Evolutionary conservation across 2,113 vertebrate genomes (phyloP).

Genomic region (Camarhynchus parvulus): DNA sequence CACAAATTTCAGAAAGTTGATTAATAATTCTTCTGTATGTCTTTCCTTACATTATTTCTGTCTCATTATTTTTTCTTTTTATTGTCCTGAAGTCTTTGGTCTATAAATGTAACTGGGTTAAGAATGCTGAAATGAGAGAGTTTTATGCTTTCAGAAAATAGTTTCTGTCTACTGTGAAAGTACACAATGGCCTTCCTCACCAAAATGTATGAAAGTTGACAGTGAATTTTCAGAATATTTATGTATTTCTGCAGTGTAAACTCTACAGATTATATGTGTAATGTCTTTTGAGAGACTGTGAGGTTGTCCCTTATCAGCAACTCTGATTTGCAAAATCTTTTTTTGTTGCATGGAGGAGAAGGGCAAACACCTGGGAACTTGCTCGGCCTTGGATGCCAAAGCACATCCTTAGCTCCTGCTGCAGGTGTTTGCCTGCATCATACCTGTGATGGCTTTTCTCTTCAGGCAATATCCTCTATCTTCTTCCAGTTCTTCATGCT

Average conservation of each 20-base stretch:
- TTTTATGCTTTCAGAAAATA: not conserved
- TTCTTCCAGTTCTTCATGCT: not conserved
- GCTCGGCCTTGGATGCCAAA: not conserved
- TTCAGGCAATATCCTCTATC: not conserved
- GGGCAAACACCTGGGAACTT: not conserved
- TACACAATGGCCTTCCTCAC: not conserved
- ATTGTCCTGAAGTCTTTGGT: not conserved
- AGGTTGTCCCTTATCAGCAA: not conserved
- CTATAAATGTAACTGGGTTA: not conserved
- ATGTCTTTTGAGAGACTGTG: not conserved
- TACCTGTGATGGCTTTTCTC: not conserved
- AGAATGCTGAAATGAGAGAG: not conserved
- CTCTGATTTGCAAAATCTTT: not conserved
- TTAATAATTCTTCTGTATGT: not conserved
- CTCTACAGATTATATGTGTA: not conserved
- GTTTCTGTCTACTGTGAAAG: not conserved
- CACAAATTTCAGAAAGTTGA: not conserved
- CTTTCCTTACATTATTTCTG: not conserved
- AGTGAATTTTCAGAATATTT: not conserved
- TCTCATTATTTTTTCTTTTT: not conserved
- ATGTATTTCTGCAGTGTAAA: not conserved
- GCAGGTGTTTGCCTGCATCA: not conserved
- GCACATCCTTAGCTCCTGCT: not conserved
- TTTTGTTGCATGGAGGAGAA: not conserved
- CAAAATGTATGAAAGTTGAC: not conserved